A percentile compares a stretch with the other conserved stretches of the same genome.
phyloP scores from a whole-genome alignment of 2,888 invertebrate genomes.

The Craniophora ligustri region DNA sequence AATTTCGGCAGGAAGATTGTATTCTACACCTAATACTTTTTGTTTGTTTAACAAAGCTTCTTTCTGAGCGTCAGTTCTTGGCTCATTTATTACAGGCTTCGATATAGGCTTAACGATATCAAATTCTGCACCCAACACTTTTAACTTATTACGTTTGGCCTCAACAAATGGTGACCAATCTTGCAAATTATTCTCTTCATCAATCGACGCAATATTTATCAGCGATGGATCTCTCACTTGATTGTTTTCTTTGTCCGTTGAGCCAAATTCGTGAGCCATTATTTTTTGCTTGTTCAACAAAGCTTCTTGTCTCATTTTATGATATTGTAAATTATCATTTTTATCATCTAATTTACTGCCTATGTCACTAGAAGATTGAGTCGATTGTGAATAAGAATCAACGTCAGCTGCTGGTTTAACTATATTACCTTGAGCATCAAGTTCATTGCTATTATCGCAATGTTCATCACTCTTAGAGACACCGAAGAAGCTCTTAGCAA shows the following conservation, averaged over 20 bases:
- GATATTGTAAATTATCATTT: constrained; percentile 72
- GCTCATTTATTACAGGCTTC: constrained; percentile 50
- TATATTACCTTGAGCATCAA: constrained; percentile 79
- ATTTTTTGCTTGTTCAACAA: constrained; percentile 85
- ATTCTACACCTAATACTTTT: constrained; percentile 90
- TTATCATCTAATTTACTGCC: constrained; percentile 69
- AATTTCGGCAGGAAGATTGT: constrained; percentile 76
- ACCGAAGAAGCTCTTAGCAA: constrained; percentile 76
- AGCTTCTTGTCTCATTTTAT: constrained; percentile 79
- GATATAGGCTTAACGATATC: constrained; percentile 49
- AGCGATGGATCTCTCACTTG: constrained; percentile 54
- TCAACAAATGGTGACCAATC: constrained; percentile 68
- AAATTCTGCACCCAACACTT: constrained; percentile 74
- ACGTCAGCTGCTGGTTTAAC: constrained; percentile 54
- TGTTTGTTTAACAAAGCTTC: constrained; percentile 90
- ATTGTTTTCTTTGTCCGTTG: constrained; percentile 74
- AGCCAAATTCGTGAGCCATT: constrained; percentile 83
- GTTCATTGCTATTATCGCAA: constrained; percentile 73
- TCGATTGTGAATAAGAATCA: constrained; percentile 52
- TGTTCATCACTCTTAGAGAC: constrained; percentile 59
- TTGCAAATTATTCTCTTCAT: constrained; percentile 73
- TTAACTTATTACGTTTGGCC: constrained; percentile 76
- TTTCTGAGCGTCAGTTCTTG: constrained; percentile 84
- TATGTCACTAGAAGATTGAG: constrained; percentile 74
- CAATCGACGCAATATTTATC: constrained; percentile 60